phyloP scores from a whole-genome alignment of 2,797 vertebrate species.

The Pogonophryne albipinna region DNA sequence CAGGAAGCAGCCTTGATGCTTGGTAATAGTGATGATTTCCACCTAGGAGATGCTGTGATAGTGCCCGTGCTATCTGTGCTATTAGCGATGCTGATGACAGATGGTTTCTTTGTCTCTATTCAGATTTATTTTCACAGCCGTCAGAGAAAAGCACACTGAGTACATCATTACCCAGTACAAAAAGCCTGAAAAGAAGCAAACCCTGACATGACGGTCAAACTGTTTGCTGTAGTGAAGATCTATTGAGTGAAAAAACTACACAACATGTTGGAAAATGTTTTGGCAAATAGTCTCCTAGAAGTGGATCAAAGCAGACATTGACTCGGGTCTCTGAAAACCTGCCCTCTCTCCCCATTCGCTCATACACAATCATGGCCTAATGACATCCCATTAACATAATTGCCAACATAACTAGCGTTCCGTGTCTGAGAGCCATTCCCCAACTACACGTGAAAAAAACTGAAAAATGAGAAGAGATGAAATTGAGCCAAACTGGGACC shows the following conservation, averaged over 20 bases:
- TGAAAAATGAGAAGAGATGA: slow-evolving; percentile 70
- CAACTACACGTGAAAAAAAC: slow-evolving; percentile 82
- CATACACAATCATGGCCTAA: slow-evolving; percentile 99
- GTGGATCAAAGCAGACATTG: slow-evolving; percentile 89
- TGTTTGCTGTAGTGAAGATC: slow-evolving; percentile 47
- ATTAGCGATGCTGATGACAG: slow-evolving; percentile 81
- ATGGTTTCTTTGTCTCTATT: slow-evolving; percentile 80
- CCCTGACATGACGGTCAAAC: slow-evolving; percentile 68
- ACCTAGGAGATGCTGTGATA: slow-evolving; percentile 80
- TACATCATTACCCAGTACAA: slow-evolving; percentile 74
- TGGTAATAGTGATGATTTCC: slow-evolving; percentile 82
- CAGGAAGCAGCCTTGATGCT: slow-evolving; percentile 75
- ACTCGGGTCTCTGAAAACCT: slow-evolving; percentile 85
- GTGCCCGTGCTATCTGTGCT: slow-evolving; percentile 75
- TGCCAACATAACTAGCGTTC: slow-evolving; percentile 97
- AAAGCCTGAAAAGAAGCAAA: slow-evolving; percentile 64
- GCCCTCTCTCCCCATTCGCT: slow-evolving; percentile 93
- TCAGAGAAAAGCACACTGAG: slow-evolving; percentile 64
- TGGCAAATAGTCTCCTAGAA: slow-evolving; percentile 87
- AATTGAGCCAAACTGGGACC: slow-evolving; percentile 77
- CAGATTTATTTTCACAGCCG: slow-evolving; percentile 78
- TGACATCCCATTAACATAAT: slow-evolving; percentile 99
- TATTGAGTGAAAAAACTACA: slow-evolving; percentile 34
- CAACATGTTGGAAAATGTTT: slow-evolving; percentile 75
- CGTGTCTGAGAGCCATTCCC: slow-evolving; percentile 94